phyloP scores from a whole-genome alignment of 2,113 vertebrate species.

The Anoplopoma fimbria region DNA sequence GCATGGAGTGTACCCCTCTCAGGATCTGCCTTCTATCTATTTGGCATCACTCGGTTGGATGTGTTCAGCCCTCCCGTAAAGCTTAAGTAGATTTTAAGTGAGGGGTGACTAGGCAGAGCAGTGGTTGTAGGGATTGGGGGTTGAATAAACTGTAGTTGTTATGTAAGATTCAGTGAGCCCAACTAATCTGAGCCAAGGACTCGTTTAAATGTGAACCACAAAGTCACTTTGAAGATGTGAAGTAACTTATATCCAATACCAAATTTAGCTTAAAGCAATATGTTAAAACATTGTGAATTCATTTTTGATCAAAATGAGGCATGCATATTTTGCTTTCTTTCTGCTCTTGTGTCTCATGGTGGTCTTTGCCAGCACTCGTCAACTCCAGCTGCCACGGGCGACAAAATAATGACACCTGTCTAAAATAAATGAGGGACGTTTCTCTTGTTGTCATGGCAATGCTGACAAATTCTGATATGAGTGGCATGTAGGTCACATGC shows the following conservation, averaged over 20 bases:
- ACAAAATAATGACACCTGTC: conserved; percentile 47
- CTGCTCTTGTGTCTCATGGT: not conserved
- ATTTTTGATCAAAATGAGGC: not conserved
- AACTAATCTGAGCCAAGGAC: conserved; percentile 3
- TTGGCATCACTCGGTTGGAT: conserved; percentile 42
- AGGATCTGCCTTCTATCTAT: conserved; percentile 31
- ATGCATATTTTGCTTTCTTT: not conserved
- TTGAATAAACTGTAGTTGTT: conserved; percentile 46
- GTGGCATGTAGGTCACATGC: conserved; percentile 4
- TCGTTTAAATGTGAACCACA: not conserved
- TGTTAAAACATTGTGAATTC: not conserved
- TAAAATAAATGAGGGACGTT: conserved; percentile 16
- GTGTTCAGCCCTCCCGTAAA: conserved; percentile 23
- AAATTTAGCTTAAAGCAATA: not conserved
- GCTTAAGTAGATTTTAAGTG: conserved; percentile 45
- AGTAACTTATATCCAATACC: not conserved
- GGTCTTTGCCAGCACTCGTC: not conserved
- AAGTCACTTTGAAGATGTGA: not conserved
- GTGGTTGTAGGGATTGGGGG: conserved; percentile 27
- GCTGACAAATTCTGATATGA: conserved; percentile 1
- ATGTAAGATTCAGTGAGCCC: conserved; percentile 27
- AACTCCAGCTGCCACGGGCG: conserved; percentile 9
- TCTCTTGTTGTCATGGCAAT: conserved; percentile 27
- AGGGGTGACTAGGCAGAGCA: conserved; percentile 13
- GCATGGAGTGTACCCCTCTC: conserved; percentile 35